phyloP scores from a whole-genome alignment of 2,888 invertebrate species.

The Parnassius orleans region DNA sequence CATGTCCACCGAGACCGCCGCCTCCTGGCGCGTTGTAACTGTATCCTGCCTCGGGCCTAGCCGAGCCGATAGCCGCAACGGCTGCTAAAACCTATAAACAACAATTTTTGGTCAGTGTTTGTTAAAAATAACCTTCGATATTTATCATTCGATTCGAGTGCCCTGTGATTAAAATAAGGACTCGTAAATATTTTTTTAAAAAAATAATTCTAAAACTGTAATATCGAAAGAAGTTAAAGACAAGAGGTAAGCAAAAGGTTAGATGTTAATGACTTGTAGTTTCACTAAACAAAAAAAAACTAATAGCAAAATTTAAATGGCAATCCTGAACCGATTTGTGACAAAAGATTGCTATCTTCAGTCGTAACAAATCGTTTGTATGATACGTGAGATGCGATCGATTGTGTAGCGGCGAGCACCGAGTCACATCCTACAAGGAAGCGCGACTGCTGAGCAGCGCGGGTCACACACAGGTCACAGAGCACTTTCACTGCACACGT shows the following conservation, averaged over 20 bases:
- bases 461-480: constrained; percentile 68
- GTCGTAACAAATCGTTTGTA: constrained; percentile 16
- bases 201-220: neutral
- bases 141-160: neutral
- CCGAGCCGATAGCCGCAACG: constrained; percentile 80
- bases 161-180: constrained; percentile 14
- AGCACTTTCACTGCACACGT: constrained; percentile 75
- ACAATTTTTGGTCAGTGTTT: constrained; percentile 33
- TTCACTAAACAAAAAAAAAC: neutral
- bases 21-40: constrained; percentile 78
- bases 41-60: constrained; percentile 83
- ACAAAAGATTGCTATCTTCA: constrained; percentile 18
- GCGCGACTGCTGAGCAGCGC: constrained; percentile 46
- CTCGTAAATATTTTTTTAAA: neutral
- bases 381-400: constrained; percentile 5
- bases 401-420: constrained; percentile 52
- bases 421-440: constrained; percentile 59
- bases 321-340: constrained; percentile 22
- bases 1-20: constrained; percentile 47
- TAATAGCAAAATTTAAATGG: neutral
- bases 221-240: neutral
- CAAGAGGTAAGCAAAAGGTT: neutral
- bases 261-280: neutral
- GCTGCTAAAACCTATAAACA: constrained; percentile 72
- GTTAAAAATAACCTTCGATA: neutral